Conservation (phyloP, 1,140 invertebrate species). For the Acromyrmex echinatior region DNA sequence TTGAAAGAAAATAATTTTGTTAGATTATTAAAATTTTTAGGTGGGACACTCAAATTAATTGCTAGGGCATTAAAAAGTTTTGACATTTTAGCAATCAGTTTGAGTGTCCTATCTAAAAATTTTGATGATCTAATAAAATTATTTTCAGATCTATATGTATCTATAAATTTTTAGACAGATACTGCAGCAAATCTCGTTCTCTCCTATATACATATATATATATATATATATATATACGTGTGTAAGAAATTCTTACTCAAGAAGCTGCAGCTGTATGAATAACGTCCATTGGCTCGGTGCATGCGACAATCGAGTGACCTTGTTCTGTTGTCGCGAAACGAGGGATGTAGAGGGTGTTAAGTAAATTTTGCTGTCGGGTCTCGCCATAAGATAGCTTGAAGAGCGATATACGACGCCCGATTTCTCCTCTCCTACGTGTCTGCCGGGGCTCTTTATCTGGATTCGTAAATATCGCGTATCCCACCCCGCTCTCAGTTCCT, state of each 20-base stretch:
- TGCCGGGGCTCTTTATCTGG: constrained; percentile 44
- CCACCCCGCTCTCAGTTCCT: not conserved
- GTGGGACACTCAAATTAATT: no score
- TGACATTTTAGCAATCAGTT: no score
- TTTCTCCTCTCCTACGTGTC: constrained; percentile 35
- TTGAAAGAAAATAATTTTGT: no score
- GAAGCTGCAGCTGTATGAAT: not conserved
- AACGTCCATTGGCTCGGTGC: not conserved
- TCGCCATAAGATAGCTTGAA: constrained; percentile 48
- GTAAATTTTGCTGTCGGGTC: constrained; percentile 70
- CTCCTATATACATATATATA: not conserved
- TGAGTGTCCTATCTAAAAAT: no score
- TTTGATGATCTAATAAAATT: no score
- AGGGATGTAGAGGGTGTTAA: constrained; percentile 61
- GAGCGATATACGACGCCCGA: constrained; percentile 45
- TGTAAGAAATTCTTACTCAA: not conserved
- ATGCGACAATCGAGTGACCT: constrained; percentile 16
- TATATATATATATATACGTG: not conserved
- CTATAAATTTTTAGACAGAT: no score
- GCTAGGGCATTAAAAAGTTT: no score
- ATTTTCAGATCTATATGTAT: no score
- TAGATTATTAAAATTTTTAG: no score
- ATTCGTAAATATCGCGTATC: constrained; percentile 61
- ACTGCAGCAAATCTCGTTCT: no score
- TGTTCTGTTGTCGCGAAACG: constrained; percentile 16